phyloP scores from a whole-genome alignment of 2,113 vertebrate genomes.

The Scomber colias region DNA sequence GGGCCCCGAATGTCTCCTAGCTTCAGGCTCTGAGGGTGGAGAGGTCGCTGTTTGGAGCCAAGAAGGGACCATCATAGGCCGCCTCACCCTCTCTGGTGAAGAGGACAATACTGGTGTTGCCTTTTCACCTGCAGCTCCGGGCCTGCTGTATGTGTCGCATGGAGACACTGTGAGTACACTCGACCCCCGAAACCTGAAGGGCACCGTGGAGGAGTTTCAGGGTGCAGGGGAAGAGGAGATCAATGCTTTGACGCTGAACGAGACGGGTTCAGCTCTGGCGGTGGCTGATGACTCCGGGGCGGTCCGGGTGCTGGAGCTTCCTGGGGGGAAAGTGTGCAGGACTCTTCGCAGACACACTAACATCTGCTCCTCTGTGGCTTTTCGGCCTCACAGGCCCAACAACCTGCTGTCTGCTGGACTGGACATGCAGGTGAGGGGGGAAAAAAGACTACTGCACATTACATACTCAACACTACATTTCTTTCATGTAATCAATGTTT shows the following conservation, averaged over 20 bases:
- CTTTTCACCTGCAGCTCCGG: conserved; percentile 84
- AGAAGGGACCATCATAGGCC: conserved; percentile 79
- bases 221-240: conserved; percentile 93
- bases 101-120: conserved; percentile 87
- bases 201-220: conserved; percentile 79
- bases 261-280: conserved; percentile 86
- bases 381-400: conserved; percentile 92
- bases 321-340: conserved; percentile 88
- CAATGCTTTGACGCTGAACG: conserved; percentile 90
- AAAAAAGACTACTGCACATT: neutral
- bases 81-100: conserved; percentile 72
- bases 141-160: conserved; percentile 87
- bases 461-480: no score
- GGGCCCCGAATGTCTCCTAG: conserved; percentile 86
- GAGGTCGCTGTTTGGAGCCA: conserved; percentile 89
- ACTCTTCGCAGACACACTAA: conserved; percentile 93
- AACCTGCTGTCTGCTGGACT: conserved; percentile 95
- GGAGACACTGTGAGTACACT: conserved; percentile 88
- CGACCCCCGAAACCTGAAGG: conserved; percentile 88
- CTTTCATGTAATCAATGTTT: neutral
- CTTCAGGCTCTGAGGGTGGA: conserved; percentile 91
- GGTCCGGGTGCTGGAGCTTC: conserved; percentile 91
- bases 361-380: conserved; percentile 94
- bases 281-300: conserved; percentile 92
- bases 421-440: conserved; percentile 93